Base-by-base conservation (phyloP, 2,797 vertebrate genomes). In the Hemitrygon akajei region DNA sequence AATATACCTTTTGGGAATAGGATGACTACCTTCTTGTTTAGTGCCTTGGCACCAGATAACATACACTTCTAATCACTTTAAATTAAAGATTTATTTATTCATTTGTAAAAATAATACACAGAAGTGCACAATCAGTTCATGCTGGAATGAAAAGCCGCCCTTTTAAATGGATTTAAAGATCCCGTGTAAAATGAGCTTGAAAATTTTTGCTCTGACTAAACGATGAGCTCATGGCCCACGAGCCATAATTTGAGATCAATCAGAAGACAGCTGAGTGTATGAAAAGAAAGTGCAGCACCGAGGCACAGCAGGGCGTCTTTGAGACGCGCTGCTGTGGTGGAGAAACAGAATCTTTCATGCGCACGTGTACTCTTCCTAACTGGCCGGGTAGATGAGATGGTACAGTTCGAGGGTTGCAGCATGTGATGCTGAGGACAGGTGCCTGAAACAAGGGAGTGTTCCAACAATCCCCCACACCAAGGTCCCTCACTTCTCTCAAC, bases 51-150 rank as follows among this genome's bases (percentile, higher is more conserved):
- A 84, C 81, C 27, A 58, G 81, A 84, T 84, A 84, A 58, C 56
- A 84, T 56, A 25, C 14, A 22, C 25, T 30, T 58, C 47, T 82
- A 84, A 58, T 84, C 25, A 10, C 81, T 84, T 84, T 56, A 84
- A 84, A 58, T 84, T 84, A 58, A 22, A 84, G 25, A 11, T 25
- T 56, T 27, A 58, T 84, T 84, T 84, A 30, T 81, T 84, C 40
- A 84, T 84, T 84, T 84, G 81, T 27, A 84, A 58, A 47, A 84
- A 84, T 84, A 84, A 84, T 84, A 58, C 58, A 56, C 81, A 25
- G 47, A 84, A 84, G 47, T 58, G 40, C 58, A 25, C 40, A 56
- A 84, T 84, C 81, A 30, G 7, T 84, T 84, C 81, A 40, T 56
- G 81, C 47, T 30, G 81, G 47, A 84, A 58, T 58, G 56, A 58